These are phyloP conservation scores for Teleogryllus oceanicus DNA, from an alignment of 2,888 invertebrate species.

Conservation along the genomic window DNA sequence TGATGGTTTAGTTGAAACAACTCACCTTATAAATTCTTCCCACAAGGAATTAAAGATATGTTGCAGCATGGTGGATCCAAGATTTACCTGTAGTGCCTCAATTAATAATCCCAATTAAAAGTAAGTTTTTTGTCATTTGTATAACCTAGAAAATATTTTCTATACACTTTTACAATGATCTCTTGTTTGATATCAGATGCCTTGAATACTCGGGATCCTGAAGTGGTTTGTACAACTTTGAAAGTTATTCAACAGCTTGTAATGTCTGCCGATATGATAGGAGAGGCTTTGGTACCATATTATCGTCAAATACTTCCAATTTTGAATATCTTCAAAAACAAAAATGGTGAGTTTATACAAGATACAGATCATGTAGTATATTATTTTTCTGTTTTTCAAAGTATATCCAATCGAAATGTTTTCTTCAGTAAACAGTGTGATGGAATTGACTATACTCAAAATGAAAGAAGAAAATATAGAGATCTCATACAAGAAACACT, in stretches of 20 bases:
- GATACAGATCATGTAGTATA: neutral
- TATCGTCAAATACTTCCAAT: slow-evolving; percentile 90
- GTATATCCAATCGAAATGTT: neutral
- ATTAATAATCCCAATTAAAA: slow-evolving; percentile 88
- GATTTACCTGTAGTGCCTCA: slow-evolving; percentile 87
- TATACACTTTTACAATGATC: neutral
- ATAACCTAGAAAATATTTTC: neutral
- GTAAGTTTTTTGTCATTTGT: neutral
- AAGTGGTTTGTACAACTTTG: slow-evolving; percentile 80
- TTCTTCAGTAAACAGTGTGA: slow-evolving; percentile 75
- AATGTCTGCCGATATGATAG: slow-evolving; percentile 78
- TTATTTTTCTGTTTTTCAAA: neutral
- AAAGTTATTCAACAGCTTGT: slow-evolving; percentile 85
- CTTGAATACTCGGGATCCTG: slow-evolving; percentile 74
- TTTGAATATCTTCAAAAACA: slow-evolving; percentile 83
- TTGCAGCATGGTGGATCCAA: slow-evolving; percentile 77
- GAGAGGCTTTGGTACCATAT: slow-evolving; percentile 94
- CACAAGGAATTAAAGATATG: slow-evolving; percentile 84
- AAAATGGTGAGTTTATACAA: slow-evolving; percentile 52
- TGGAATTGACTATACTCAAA: slow-evolving; percentile 84
- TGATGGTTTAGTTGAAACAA: slow-evolving; percentile 81
- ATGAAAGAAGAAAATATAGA: slow-evolving; percentile 79
- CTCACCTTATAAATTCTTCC: slow-evolving; percentile 81
- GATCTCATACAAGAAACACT: slow-evolving; percentile 91
- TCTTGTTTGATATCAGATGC: slow-evolving; percentile 61